Conservation (phyloP, 1,140 invertebrate species). For the Steinernema feltiae region DNA sequence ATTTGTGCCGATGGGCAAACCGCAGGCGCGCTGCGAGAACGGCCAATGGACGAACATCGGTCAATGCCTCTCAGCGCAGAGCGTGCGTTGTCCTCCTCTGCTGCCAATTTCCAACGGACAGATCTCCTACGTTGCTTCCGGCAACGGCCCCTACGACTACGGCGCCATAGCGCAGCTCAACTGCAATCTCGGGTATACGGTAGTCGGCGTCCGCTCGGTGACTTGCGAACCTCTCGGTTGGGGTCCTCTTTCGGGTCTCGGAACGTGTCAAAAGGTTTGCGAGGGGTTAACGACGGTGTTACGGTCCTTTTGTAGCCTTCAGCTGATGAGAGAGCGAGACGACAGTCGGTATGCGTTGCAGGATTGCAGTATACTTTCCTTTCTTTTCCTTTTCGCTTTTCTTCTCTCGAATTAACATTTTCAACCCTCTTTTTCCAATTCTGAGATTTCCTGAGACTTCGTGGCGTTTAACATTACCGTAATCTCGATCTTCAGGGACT, state of each 20-base stretch:
- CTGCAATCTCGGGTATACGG: constrained; percentile 8
- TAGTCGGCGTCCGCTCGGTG: not conserved
- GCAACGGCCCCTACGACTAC: constrained; percentile 8
- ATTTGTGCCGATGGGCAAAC: not conserved
- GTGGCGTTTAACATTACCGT: too few species aligned
- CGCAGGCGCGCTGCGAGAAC: not conserved
- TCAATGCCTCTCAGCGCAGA: not conserved
- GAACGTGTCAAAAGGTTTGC: constrained; percentile 10
- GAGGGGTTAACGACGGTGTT: not conserved
- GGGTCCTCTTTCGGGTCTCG: not conserved
- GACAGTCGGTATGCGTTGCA: not conserved
- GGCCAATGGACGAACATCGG: not conserved
- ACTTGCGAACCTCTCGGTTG: not conserved
- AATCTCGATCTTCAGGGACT: not conserved
- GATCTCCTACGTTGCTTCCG: not conserved
- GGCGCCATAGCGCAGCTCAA: not conserved
- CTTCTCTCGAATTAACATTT: not conserved
- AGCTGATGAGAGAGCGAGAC: not conserved
- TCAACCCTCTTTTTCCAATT: not conserved
- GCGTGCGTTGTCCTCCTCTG: not conserved
- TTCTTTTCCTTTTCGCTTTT: not conserved
- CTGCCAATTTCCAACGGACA: not conserved
- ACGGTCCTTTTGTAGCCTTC: not conserved
- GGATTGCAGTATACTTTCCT: not conserved
- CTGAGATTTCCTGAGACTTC: not conserved